These are phyloP conservation scores for Dimorphilus gyrociliatus DNA, from an alignment of 2,888 invertebrate genomes.

Conservation along the genomic window DNA sequence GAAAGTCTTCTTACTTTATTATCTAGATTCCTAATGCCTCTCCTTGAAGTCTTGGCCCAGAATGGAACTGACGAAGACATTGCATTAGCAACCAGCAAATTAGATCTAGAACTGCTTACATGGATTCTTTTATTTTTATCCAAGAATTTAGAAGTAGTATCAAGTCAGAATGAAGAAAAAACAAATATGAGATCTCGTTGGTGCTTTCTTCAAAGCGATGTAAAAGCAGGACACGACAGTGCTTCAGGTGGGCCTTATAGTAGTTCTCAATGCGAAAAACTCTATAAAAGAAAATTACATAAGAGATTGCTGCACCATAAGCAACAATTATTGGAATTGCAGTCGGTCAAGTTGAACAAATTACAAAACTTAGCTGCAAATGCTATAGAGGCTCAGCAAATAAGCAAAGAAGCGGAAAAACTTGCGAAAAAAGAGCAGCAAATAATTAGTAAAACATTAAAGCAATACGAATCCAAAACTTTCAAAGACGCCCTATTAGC, in stretches of 20 bases:
- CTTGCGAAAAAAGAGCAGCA: conserved; percentile 44
- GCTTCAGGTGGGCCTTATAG: conserved; percentile 12
- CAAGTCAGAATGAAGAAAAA: too few relatives aligned
- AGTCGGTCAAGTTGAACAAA: conserved; percentile 50
- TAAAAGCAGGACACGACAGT: conserved; percentile 40
- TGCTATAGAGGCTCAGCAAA: too few relatives aligned
- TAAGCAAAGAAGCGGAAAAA: conserved; percentile 13
- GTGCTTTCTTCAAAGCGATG: conserved; percentile 80
- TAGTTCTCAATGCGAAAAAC: conserved; percentile 13
- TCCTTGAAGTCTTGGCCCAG: background rate
- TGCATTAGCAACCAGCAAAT: conserved; percentile 18
- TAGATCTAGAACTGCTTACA: conserved; percentile 52
- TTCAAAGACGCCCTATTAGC: conserved; percentile 44
- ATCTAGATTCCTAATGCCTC: background rate
- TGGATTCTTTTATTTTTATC: conserved; percentile 61
- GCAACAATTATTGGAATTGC: conserved; percentile 51
- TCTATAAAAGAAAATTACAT: conserved; percentile 42
- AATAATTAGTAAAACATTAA: conserved; percentile 45
- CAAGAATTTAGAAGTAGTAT: conserved; percentile 50
- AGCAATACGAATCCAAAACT: conserved; percentile 46
- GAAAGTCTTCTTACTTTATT: too few relatives aligned
- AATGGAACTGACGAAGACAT: background rate
- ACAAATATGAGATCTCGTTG: conserved; percentile 54
- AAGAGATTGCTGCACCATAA: conserved; percentile 55
- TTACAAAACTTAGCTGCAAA: too few relatives aligned